A percentile compares a stretch with the other conserved stretches of the same genome.
Conservation (phyloP, 2,888 invertebrate genomes). For the Caenorhabditis afra region DNA sequence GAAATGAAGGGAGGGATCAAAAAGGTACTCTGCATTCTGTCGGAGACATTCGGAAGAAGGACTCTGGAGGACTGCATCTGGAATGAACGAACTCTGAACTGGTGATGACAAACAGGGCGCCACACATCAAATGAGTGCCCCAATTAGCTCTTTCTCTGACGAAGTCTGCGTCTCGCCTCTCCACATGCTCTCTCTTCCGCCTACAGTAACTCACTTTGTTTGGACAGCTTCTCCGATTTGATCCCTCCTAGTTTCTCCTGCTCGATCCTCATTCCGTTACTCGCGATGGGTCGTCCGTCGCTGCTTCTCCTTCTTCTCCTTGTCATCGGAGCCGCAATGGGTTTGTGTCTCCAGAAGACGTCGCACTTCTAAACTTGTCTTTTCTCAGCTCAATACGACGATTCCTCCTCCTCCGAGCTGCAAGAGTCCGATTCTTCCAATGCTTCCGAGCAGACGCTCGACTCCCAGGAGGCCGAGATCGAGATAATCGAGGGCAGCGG, state of each 20-base stretch:
- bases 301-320: slow-evolving; percentile 28
- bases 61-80: not conserved
- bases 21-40: too few relatives aligned
- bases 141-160: slow-evolving; percentile 19
- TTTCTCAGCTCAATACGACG: not conserved
- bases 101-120: slow-evolving; percentile 25
- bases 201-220: slow-evolving; percentile 40
- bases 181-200: not conserved
- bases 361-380: not conserved
- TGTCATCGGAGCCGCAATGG: slow-evolving; percentile 13
- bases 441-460: not conserved
- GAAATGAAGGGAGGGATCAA: not conserved
- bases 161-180: slow-evolving; percentile 27
- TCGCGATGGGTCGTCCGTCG: slow-evolving; percentile 13
- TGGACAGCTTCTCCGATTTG: slow-evolving; percentile 30
- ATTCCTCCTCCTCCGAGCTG: not conserved
- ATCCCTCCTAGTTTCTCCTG: not conserved
- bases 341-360: slow-evolving; percentile 5
- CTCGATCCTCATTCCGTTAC: slow-evolving; percentile 6
- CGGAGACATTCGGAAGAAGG: too few relatives aligned
- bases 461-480: slow-evolving; percentile 1
- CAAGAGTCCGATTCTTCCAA: slow-evolving; percentile 7
- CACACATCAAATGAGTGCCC: slow-evolving; percentile 37
- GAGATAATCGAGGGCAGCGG: slow-evolving; percentile 17
- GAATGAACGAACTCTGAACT: slow-evolving; percentile 29